Evolutionary conservation across 2,888 invertebrate species (phyloP).

Genomic region (Oxyscelio sp.): DNA sequence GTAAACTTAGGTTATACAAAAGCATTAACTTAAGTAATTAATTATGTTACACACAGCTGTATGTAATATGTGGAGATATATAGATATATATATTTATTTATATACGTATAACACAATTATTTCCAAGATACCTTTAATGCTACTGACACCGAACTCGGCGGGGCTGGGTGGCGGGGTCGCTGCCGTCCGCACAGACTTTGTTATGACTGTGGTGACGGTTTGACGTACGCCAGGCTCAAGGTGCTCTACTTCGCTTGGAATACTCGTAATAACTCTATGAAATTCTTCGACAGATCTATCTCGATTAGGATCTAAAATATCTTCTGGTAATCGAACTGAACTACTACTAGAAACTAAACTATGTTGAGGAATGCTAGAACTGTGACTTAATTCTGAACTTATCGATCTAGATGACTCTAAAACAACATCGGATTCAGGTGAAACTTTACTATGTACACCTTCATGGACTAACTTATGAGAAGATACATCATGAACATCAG

Average conservation of each 20-base stretch:
- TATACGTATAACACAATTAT: slow-evolving; percentile 87
- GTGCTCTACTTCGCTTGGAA: slow-evolving; percentile 85
- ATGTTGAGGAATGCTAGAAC: slow-evolving; percentile 84
- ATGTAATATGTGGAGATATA: slow-evolving; percentile 84
- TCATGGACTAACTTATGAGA: slow-evolving; percentile 72
- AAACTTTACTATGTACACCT: slow-evolving; percentile 73
- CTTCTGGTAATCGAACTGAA: slow-evolving; percentile 32
- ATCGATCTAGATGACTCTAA: slow-evolving; percentile 77
- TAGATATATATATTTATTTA: slow-evolving; percentile 78
- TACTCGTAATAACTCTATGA: slow-evolving; percentile 80
- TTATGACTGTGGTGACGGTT: slow-evolving; percentile 88
- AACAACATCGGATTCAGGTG: slow-evolving; percentile 74
- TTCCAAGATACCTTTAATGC: slow-evolving; percentile 88
- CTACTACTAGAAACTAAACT: slow-evolving; percentile 67
- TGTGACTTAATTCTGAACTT: slow-evolving; percentile 68
- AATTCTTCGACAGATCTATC: slow-evolving; percentile 70
- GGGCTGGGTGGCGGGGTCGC: slow-evolving; percentile 88
- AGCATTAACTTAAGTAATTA: slow-evolving; percentile 87
- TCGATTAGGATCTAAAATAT: slow-evolving; percentile 72
- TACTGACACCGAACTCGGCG: slow-evolving; percentile 88
- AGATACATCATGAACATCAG: slow-evolving; percentile 82
- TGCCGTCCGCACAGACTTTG: slow-evolving; percentile 88
- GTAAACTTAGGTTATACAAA: slow-evolving; percentile 86
- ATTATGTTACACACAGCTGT: slow-evolving; percentile 89
- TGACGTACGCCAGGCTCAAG: slow-evolving; percentile 87